These are phyloP conservation scores for Perca fluviatilis DNA, from an alignment of 2,113 vertebrate genomes.

Conservation along the genomic window DNA sequence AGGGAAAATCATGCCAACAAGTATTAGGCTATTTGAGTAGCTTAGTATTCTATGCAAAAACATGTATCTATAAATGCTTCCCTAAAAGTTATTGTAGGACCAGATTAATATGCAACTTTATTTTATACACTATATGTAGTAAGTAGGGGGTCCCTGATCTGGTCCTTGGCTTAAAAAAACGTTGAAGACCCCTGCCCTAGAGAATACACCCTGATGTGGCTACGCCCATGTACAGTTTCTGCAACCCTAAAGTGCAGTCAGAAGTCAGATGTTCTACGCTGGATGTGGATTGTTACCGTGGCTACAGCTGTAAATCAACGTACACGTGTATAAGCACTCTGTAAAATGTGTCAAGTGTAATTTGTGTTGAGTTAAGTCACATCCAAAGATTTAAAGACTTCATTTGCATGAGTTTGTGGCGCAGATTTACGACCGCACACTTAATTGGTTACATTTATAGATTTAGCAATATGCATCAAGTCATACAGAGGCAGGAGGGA, in stretches of 20 bases:
- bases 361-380: constrained; percentile 39
- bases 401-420: constrained; percentile 35
- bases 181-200: too few relatives aligned
- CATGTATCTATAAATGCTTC: too few relatives aligned
- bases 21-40: too few relatives aligned
- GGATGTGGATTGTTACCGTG: not conserved
- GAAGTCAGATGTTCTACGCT: not conserved
- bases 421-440: constrained; percentile 39
- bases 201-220: too few relatives aligned
- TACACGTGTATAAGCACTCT: constrained; percentile 16
- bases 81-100: too few relatives aligned
- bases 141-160: too few relatives aligned
- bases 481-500: constrained; percentile 46
- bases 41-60: too few relatives aligned
- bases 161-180: too few relatives aligned
- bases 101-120: too few relatives aligned
- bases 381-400: constrained; percentile 50
- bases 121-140: too few relatives aligned
- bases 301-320: not conserved
- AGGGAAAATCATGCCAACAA: too few relatives aligned
- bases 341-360: constrained; percentile 33
- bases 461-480: constrained; percentile 62
- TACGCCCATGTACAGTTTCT: too few relatives aligned
- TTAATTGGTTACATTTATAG: constrained; percentile 69
- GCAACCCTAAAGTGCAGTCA: not conserved